Evolutionary conservation across 2,888 invertebrate genomes (phyloP), one percentile per base, ranked within the genome.

Genomic region (Tuberolachnus salignus): DNA sequence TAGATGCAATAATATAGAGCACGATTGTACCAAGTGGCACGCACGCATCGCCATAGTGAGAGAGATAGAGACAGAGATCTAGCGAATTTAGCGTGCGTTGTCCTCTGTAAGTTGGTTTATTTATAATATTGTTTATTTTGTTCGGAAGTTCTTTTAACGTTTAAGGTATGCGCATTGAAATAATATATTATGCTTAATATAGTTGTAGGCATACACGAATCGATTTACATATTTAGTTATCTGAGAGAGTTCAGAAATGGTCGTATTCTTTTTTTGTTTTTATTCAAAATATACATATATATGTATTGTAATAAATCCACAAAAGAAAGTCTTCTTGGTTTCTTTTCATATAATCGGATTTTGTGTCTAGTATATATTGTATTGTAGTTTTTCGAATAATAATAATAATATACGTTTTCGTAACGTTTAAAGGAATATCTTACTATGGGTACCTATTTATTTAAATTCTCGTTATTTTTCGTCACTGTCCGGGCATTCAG

Each of bases 261-360:
- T 61, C 34, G 49, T 53, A 61, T 57, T 71, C 55, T 44, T 46
- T 44, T 57, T 42, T 44, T 57, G 34, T 64, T 67, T 23, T 10
- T 49, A 49, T 59, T 34, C 63, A 8, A 73, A 34, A 34, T 34
- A 34, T 6, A 6, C 6, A 34, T 34, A 34, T 34, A 34, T 73
- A 21, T 26, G 21, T 19, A 21, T 34, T 13, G 11, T 21, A 4
- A 11, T n/a, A 10, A 4, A 46, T n/a, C 44, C 9, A 63, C 61
- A 63, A 53, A 73, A 73, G 73, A 73, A 63, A 63, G 73, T 73
- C 63, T 73, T 63, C n/a, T 19, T n/a, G 1, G 73, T 73, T 73
- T 63, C 42, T 51, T 63, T 73, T 61, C 26, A 72, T 72, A 72
- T 61, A 34, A 34, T 63, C 19, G 34, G 34, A 63, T 63, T 73